Evolutionary conservation across 2,888 invertebrate genomes (phyloP).

Genomic region (Dryocosmus kuriphilus): DNA sequence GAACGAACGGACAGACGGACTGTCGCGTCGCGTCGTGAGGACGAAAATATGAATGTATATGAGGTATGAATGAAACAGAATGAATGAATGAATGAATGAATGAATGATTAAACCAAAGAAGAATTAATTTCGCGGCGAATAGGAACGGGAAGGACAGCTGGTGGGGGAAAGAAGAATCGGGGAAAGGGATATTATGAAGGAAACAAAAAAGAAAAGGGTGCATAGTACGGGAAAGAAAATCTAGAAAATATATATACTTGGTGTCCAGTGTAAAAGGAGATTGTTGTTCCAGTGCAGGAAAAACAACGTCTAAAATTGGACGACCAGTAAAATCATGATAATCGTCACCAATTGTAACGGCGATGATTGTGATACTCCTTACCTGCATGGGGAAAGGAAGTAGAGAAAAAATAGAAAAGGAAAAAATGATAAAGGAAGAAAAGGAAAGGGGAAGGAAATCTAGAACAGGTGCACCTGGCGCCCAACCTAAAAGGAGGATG

Average conservation of each 20-base stretch:
- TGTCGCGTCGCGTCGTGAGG: slow-evolving; percentile 48
- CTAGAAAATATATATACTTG: not conserved
- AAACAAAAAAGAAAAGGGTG: slow-evolving; percentile 2
- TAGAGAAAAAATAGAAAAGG: slow-evolving; percentile 11
- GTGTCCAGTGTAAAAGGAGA: slow-evolving; percentile 7
- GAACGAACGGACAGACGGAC: slow-evolving; percentile 53
- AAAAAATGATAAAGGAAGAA: not conserved
- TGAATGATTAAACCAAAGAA: slow-evolving; percentile 29
- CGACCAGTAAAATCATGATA: not conserved
- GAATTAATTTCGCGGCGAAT: slow-evolving; percentile 50
- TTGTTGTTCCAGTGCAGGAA: not conserved
- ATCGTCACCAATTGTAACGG: not conserved
- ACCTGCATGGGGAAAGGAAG: not conserved
- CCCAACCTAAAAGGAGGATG: slow-evolving; percentile 23
- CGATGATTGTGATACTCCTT: not conserved
- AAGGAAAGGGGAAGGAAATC: not conserved
- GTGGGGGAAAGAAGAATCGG: slow-evolving; percentile 47
- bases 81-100: slow-evolving; percentile 54
- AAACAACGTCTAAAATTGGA: not conserved
- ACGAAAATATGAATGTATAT: slow-evolving; percentile 59
- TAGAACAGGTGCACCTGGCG: slow-evolving; percentile 16
- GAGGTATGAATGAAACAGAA: slow-evolving; percentile 59
- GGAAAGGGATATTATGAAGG: not conserved
- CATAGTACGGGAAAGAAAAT: not conserved
- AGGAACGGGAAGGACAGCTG: slow-evolving; percentile 45